These are phyloP conservation scores for Coracopsis vasa DNA, from an alignment of 2,113 vertebrate genomes.

Conservation along the genomic window DNA sequence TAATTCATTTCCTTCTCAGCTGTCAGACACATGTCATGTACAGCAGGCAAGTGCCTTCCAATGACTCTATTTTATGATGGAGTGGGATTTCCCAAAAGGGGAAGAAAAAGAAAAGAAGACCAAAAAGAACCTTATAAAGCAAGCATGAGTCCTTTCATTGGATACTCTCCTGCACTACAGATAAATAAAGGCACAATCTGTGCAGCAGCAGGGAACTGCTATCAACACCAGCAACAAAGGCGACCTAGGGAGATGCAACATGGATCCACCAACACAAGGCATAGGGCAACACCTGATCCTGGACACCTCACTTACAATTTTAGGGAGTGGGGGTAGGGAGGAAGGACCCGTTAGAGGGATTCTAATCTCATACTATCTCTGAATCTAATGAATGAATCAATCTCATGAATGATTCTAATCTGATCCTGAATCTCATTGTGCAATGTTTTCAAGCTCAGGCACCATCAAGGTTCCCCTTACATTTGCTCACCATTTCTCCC, in stretches of 20 bases:
- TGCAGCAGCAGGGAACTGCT: neutral
- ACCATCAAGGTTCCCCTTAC: accelerated
- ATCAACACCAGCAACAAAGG: neutral
- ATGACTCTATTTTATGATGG: neutral
- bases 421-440: neutral
- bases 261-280: neutral
- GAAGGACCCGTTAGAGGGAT: neutral
- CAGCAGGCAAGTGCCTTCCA: neutral
- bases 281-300: neutral
- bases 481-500: neutral
- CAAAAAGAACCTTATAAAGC: neutral
- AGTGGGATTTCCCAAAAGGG: neutral
- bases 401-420: neutral
- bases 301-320: neutral
- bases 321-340: neutral
- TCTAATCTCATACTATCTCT: neutral
- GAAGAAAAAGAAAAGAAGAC: neutral
- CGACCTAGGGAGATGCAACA: neutral
- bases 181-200: neutral
- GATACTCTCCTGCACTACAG: neutral
- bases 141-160: neutral
- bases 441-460: neutral
- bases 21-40: neutral
- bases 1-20: neutral
- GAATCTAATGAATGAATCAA: too few species aligned